A percentile compares a stretch with the other conserved stretches of the same genome.
Conservation (phyloP, 2,797 vertebrate genomes). For the Cryptoblepharus egeriae region DNA sequence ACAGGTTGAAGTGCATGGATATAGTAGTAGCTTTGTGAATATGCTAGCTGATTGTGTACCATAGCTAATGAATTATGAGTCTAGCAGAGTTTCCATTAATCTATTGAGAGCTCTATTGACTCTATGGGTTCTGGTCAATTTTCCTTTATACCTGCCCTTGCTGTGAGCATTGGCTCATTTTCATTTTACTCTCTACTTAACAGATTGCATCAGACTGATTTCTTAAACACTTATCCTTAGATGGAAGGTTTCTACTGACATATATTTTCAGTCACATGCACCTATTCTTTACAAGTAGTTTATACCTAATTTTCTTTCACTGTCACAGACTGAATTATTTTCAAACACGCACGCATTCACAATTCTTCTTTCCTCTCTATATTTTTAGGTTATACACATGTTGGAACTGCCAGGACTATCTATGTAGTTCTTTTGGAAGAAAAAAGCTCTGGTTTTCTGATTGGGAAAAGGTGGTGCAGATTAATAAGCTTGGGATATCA, state of each 20-base stretch:
- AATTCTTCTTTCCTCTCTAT: not conserved
- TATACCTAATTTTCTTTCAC: constrained; percentile 6
- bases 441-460: no score
- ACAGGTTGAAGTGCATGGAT: not conserved
- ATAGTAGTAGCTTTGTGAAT: not conserved
- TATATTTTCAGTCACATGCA: constrained; percentile 16
- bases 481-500: no score
- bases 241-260: not conserved
- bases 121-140: constrained; percentile 1
- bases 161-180: constrained; percentile 5
- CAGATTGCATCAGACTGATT: not conserved
- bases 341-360: not conserved
- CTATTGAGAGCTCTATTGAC: constrained; percentile 7
- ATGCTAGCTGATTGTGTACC: not conserved
- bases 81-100: not conserved
- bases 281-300: constrained; percentile 13
- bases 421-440: no score
- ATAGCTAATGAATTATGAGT: not conserved
- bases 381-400: not conserved
- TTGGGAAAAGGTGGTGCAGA: no score
- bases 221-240: not conserved
- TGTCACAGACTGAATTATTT: constrained; percentile 2
- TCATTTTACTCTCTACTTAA: not conserved
- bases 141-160: constrained; percentile 26
- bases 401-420: not conserved